phyloP scores from a whole-genome alignment of 1,140 invertebrate species.

The Meloidogyne exigua region DNA sequence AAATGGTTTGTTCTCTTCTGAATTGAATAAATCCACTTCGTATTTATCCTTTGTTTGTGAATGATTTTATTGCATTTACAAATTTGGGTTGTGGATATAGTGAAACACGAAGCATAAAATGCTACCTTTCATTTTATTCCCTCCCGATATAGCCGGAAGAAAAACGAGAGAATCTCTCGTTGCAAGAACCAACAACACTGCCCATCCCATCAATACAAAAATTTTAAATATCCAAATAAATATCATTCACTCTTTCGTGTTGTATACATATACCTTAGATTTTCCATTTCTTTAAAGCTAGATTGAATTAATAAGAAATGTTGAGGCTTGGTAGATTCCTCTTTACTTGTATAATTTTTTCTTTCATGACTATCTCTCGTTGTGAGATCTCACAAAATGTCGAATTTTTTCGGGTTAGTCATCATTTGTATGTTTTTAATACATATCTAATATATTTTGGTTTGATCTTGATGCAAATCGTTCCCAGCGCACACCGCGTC shows the following conservation, averaged over 20 bases:
- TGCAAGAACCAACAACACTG: too few relatives aligned
- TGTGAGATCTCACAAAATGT: background rate
- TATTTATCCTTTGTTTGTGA: background rate
- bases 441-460: background rate
- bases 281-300: background rate
- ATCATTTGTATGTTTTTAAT: background rate
- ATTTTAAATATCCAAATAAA: background rate
- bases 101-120: too few relatives aligned
- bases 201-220: background rate
- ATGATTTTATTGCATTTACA: background rate
- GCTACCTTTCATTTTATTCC: background rate
- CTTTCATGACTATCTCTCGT: background rate
- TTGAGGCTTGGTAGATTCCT: background rate
- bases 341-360: background rate
- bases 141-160: background rate
- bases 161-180: background rate
- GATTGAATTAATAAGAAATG: background rate
- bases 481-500: constrained; percentile 14
- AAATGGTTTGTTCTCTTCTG: background rate
- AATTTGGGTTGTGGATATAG: background rate
- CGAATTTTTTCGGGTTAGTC: constrained; percentile 9
- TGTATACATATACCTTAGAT: background rate
- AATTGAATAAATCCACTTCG: background rate
- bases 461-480: constrained; percentile 19
- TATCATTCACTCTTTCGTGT: background rate